phyloP scores from a whole-genome alignment of 2,888 invertebrate species.

The Aporophyla nigra region DNA sequence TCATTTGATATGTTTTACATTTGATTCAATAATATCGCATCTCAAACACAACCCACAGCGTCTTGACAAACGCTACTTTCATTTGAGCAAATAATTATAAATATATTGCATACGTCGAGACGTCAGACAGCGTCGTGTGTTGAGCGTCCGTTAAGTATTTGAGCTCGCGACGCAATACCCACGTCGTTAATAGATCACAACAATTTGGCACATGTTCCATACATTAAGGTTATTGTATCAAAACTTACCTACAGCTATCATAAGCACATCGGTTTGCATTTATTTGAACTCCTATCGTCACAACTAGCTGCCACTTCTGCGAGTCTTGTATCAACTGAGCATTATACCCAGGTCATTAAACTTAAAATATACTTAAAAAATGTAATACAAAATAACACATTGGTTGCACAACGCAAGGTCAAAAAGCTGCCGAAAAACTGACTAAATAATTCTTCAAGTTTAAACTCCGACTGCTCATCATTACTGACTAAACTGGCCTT shows the following conservation, averaged over 20 bases:
- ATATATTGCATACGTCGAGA: not conserved
- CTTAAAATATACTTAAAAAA: conserved; percentile 26
- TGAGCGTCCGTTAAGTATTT: conserved; percentile 26
- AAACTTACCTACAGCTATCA: conserved; percentile 33
- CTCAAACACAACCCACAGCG: conserved; percentile 19
- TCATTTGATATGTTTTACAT: conserved; percentile 51
- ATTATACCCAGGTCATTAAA: not conserved
- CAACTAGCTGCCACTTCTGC: conserved; percentile 1
- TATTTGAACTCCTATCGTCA: not conserved
- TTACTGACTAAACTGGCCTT: conserved; percentile 61
- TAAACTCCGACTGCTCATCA: not conserved
- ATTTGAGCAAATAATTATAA: conserved; percentile 56
- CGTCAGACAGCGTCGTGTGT: not conserved
- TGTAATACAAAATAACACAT: conserved; percentile 55
- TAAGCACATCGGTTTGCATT: conserved; percentile 19
- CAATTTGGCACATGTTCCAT: conserved; percentile 63
- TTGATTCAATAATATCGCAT: conserved; percentile 28
- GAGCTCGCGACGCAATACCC: conserved; percentile 26
- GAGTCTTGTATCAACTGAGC: conserved; percentile 11
- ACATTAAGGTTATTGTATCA: conserved; percentile 19
- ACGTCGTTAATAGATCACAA: conserved; percentile 50
- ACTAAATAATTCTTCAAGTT: conserved; percentile 12
- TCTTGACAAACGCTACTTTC: conserved; percentile 10
- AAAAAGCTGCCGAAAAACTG: conserved; percentile 47
- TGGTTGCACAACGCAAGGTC: conserved; percentile 60